Evolutionary conservation across 2,113 vertebrate genomes (phyloP), one percentile per base, ranked within the genome.

Genomic region (Urocolius indicus): DNA sequence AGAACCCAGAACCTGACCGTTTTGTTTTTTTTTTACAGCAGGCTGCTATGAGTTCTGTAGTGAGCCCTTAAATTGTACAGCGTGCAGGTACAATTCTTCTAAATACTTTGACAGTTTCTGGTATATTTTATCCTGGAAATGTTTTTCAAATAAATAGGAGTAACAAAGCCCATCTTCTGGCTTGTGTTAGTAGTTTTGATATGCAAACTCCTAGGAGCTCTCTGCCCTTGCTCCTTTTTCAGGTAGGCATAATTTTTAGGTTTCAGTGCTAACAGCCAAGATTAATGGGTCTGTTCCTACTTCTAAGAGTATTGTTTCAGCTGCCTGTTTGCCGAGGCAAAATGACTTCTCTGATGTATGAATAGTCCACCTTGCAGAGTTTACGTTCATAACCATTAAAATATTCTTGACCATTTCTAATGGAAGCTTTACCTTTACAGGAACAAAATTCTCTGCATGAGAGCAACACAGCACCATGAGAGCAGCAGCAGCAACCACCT

Each of bases 301-400:
- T 74, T 77, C 63, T 86, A 11, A 59, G 72, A 87, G 65, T 95
- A 84, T 78, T 95, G 90, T 81, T 96, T 88, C 92, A 94, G 85
- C 90, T 96, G 67, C 57, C 17, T 59, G 29, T 87, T 36, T 36
- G 65, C 38, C 13, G n/a, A 84, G 34, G 74, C 41, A 63, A 88
- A 93, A 77, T 80, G 48, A 16, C 65, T 6, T 8, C 43, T 14
- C 6, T 83, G 43, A 62, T 76, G 32, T 49, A 66, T 61, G 74
- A 76, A 41, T 14, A 43, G 41, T 78, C 92, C 29, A 27, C 45
- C 54, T 94, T 14, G 12, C 20, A 45, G 52, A 54, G 54, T 68
- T 87, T 45, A 62, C 57, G 55, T 71, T 83, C 65, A 67, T 58
- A 67, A 43, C 73, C 72, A 49, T 71, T 71, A 45, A 89, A 90